Conservation (phyloP, 2,797 vertebrate genomes). For the Bufotes viridis region DNA sequence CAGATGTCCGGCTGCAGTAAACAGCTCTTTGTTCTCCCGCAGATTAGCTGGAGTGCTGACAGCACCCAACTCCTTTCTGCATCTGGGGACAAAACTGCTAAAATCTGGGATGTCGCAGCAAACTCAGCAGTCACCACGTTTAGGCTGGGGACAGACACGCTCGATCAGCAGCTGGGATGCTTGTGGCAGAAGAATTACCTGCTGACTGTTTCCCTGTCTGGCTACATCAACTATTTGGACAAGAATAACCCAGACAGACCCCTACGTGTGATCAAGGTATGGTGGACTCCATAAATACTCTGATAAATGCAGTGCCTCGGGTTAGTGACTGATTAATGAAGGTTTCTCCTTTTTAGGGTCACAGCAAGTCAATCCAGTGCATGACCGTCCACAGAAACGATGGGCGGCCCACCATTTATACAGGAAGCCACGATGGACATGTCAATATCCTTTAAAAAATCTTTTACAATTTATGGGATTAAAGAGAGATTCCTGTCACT, state of each 20-base stretch:
- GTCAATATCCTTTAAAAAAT: conserved; percentile 92
- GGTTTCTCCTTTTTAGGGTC: conserved; percentile 79
- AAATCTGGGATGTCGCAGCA: conserved; percentile 90
- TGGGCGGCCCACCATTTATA: conserved; percentile 86
- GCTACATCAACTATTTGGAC: conserved; percentile 98
- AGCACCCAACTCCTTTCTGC: conserved; percentile 91
- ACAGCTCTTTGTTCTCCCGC: conserved; percentile 7
- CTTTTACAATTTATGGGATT: neutral
- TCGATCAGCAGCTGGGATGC: conserved; percentile 96
- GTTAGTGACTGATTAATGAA: neutral
- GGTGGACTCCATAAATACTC: neutral
- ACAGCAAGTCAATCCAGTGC: conserved; percentile 95
- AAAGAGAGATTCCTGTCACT: neutral
- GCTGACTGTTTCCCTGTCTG: conserved; percentile 89
- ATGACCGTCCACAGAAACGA: conserved; percentile 86
- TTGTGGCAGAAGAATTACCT: conserved; percentile 94
- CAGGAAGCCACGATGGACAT: conserved; percentile 94
- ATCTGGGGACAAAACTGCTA: conserved; percentile 95
- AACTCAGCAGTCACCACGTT: conserved; percentile 87
- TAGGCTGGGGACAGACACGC: conserved; percentile 84
- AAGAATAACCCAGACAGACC: conserved; percentile 90
- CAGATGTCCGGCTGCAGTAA: neutral
- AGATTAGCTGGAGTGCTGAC: conserved; percentile 91
- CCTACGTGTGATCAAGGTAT: conserved; percentile 89
- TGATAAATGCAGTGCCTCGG: neutral